These are phyloP conservation scores for Drosophila algonquin DNA, from an alignment of 2,888 invertebrate species.

Conservation along the genomic window DNA sequence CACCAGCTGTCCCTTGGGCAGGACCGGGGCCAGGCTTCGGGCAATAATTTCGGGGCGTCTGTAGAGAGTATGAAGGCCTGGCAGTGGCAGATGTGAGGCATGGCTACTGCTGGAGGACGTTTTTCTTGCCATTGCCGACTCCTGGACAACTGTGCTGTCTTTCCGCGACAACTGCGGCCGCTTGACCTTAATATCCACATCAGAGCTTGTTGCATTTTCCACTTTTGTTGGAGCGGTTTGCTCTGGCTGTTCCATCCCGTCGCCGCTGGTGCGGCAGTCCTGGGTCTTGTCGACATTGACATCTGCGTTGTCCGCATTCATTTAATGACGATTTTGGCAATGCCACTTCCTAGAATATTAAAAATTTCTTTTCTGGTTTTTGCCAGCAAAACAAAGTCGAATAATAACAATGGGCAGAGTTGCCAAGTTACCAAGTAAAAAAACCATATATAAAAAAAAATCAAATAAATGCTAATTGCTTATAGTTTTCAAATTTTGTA, in stretches of 20 bases:
- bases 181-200: slow-evolving; percentile 33
- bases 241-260: slow-evolving; percentile 89
- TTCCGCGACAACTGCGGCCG: slow-evolving; percentile 66
- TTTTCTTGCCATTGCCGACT: slow-evolving; percentile 61
- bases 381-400: slow-evolving; percentile 68
- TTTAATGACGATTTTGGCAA: slow-evolving; percentile 24
- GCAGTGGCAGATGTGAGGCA: slow-evolving; percentile 55
- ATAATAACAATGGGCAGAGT: too few species aligned
- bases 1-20: slow-evolving; percentile 86
- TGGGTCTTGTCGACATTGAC: slow-evolving; percentile 31
- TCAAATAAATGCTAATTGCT: too few species aligned
- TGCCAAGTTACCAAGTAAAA: too few species aligned
- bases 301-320: slow-evolving; percentile 42
- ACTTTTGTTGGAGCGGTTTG: slow-evolving; percentile 66
- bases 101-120: slow-evolving; percentile 27
- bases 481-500: too few species aligned
- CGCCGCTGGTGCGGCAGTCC: slow-evolving; percentile 87
- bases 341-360: background rate
- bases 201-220: slow-evolving; percentile 47
- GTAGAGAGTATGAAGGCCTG: slow-evolving; percentile 80
- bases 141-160: slow-evolving; percentile 67
- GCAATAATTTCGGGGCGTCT: slow-evolving; percentile 70
- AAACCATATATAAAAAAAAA: too few species aligned
- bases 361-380: slow-evolving; percentile 23
- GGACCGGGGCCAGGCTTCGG: slow-evolving; percentile 83